Conservation (phyloP, 2,888 invertebrate species). For the Drosophila suboccidentalis region DNA sequence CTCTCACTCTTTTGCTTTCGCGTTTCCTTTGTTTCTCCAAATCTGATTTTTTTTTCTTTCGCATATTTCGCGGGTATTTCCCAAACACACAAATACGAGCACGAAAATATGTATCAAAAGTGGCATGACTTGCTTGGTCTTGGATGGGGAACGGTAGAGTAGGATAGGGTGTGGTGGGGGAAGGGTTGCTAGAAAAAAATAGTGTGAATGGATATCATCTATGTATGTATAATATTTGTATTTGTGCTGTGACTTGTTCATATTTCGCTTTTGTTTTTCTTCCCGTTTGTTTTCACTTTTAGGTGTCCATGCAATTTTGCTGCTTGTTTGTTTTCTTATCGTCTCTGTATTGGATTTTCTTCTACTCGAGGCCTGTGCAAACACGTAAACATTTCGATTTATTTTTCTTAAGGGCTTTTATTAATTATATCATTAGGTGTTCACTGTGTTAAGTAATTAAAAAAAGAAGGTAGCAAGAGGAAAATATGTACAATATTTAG, state of each 20-base stretch:
- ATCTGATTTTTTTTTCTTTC: slow-evolving; percentile 36
- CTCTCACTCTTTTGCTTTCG: slow-evolving; percentile 1
- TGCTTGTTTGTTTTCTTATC: slow-evolving; percentile 40
- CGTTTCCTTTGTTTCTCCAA: slow-evolving; percentile 52
- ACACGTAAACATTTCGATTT: slow-evolving; percentile 44
- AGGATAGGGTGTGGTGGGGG: neutral
- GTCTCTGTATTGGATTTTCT: slow-evolving; percentile 29
- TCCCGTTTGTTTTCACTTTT: slow-evolving; percentile 23
- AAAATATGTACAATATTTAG: neutral
- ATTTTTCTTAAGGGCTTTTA: slow-evolving; percentile 42
- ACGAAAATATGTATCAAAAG: slow-evolving; percentile 19
- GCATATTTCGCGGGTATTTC: slow-evolving; percentile 75
- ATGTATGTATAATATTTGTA: slow-evolving; percentile 26
- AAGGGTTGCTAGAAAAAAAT: neutral
- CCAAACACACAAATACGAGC: slow-evolving; percentile 49
- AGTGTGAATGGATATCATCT: slow-evolving; percentile 26
- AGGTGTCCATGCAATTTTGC: slow-evolving; percentile 31
- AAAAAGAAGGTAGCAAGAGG: neutral
- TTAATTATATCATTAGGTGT: slow-evolving; percentile 21
- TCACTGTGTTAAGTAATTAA: neutral
- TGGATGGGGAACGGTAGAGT: neutral
- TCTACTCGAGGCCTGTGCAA: slow-evolving; percentile 3
- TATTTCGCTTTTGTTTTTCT: slow-evolving; percentile 26
- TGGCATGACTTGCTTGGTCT: slow-evolving; percentile 15
- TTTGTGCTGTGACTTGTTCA: slow-evolving; percentile 33